A percentile compares a stretch with the other conserved stretches of the same genome.
Conservation (phyloP, 2,888 invertebrate genomes). For the Campoplex capitator region DNA sequence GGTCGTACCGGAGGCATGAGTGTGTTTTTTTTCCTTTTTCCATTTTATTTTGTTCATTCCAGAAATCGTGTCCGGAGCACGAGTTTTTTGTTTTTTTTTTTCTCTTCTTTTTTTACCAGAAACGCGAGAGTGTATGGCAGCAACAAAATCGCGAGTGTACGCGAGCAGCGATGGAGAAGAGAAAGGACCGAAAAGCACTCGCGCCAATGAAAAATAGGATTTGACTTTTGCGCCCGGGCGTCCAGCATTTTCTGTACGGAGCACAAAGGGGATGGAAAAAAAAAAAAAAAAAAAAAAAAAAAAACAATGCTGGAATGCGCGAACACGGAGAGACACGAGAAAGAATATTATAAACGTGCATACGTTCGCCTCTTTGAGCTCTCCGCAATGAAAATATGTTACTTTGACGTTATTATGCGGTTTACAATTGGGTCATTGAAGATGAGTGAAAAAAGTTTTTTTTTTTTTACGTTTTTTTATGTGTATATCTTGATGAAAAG, state of each 20-base stretch:
- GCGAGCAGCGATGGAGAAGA: conserved; percentile 38
- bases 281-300: conserved; percentile 1
- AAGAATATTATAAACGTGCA: neutral
- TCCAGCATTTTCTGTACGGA: neutral
- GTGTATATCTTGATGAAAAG: neutral
- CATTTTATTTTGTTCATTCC: neutral
- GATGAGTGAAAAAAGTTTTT: neutral
- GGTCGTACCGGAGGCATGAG: neutral
- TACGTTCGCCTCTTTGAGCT: neutral
- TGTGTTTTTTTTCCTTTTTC: neutral
- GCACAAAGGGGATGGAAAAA: conserved; percentile 16
- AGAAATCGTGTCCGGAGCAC: neutral
- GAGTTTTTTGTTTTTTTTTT: neutral
- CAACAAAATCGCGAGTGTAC: conserved; percentile 22
- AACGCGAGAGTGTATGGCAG: neutral
- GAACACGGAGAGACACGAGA: conserved; percentile 12
- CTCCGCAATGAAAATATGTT: neutral
- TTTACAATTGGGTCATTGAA: neutral
- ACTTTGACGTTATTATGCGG: neutral
- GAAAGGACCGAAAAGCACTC: conserved; percentile 41
- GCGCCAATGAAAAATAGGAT: conserved; percentile 63
- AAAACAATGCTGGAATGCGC: neutral
- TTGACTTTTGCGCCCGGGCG: conserved; percentile 54
- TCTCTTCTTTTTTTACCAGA: neutral
- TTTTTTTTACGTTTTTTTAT: too few species aligned